Conservation (phyloP, 1,140 invertebrate species). For the Oscheius sp. region DNA sequence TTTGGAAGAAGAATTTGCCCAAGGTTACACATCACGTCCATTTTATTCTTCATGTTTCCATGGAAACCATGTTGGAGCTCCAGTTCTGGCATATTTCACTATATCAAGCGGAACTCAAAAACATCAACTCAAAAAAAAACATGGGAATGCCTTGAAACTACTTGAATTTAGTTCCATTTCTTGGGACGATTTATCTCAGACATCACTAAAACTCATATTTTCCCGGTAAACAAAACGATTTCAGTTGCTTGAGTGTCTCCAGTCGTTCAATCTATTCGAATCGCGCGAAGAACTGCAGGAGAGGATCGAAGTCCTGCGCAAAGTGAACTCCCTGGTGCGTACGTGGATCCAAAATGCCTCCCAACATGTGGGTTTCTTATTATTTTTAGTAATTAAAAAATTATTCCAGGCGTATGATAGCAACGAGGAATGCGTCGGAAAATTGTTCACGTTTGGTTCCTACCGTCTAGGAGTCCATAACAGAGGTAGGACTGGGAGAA, state of each 20-base stretch:
- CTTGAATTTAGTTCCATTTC: too few relatives aligned
- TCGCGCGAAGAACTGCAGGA: slow-evolving; percentile 49
- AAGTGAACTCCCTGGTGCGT: slow-evolving; percentile 55
- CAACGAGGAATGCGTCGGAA: slow-evolving; percentile 75
- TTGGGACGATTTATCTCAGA: too few relatives aligned
- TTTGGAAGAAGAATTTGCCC: too few relatives aligned
- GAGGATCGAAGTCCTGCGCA: slow-evolving; percentile 52
- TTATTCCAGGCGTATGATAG: not conserved
- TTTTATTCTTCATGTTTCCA: too few relatives aligned
- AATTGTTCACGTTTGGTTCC: slow-evolving; percentile 98
- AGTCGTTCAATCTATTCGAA: slow-evolving; percentile 50
- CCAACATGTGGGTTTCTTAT: slow-evolving; percentile 23
- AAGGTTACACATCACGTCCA: too few relatives aligned
- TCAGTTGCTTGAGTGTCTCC: slow-evolving; percentile 47
- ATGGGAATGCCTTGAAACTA: too few relatives aligned
- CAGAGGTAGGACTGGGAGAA: slow-evolving; percentile 56
- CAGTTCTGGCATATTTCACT: too few relatives aligned
- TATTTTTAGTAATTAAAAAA: not conserved
- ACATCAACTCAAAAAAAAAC: too few relatives aligned
- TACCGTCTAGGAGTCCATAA: slow-evolving; percentile 86
- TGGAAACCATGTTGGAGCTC: too few relatives aligned
- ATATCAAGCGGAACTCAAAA: too few relatives aligned
- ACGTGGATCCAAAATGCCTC: slow-evolving; percentile 53
- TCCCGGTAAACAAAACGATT: too few relatives aligned
- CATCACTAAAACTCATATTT: too few relatives aligned